Evolutionary conservation across 2,113 vertebrate genomes (phyloP).

Genomic region (Irena cyanogastra): DNA sequence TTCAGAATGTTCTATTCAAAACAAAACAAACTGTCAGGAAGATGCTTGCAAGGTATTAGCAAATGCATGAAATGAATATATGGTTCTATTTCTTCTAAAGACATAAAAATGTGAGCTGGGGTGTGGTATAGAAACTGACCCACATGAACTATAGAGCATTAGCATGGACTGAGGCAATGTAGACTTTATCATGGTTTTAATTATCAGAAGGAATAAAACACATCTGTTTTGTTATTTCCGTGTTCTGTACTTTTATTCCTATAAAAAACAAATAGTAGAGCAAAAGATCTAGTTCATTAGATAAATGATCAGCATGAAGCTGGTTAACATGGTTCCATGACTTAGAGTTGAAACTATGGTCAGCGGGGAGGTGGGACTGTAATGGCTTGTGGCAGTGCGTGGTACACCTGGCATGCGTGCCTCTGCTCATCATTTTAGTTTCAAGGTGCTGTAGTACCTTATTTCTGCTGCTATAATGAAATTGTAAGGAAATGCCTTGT

Average conservation of each 20-base stretch:
- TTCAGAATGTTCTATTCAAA: background rate
- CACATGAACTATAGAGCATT: background rate
- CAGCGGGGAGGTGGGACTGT: background rate
- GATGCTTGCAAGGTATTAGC: background rate
- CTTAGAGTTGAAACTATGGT: background rate
- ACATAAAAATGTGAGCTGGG: background rate
- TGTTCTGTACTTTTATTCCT: background rate
- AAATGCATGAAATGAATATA: background rate
- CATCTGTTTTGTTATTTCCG: background rate
- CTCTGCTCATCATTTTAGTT: background rate
- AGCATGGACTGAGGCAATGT: background rate
- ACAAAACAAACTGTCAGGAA: background rate
- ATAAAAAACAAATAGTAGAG: background rate
- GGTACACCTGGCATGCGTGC: accelerated
- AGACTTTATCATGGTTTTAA: background rate
- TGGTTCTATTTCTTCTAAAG: background rate
- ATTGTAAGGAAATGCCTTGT: constrained; percentile 29
- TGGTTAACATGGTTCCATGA: background rate
- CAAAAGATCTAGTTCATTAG: background rate
- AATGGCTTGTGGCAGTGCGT: background rate
- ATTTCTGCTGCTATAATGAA: constrained; percentile 11
- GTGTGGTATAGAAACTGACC: background rate
- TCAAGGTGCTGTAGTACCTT: background rate
- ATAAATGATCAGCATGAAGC: background rate
- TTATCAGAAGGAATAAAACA: background rate